Evolutionary conservation across 2,113 vertebrate genomes (phyloP).

Genomic region (Eurypyga helias): DNA sequence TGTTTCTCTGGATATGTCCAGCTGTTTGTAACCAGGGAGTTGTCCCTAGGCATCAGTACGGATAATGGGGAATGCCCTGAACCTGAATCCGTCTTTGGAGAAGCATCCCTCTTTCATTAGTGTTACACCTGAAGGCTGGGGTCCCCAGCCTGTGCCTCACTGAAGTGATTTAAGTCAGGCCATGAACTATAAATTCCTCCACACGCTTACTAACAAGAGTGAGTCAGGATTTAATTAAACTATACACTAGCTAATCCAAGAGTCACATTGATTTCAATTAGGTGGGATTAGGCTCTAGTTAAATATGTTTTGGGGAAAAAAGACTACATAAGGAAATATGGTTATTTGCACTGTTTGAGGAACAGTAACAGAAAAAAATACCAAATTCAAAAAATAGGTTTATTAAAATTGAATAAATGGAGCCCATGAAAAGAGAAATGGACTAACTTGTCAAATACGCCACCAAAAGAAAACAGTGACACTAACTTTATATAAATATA

Average conservation of each 20-base stretch:
- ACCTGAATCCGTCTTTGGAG: neutral
- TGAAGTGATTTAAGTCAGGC: neutral
- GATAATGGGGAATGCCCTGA: neutral
- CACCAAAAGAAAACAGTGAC: neutral
- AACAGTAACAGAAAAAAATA: neutral
- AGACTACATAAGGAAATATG: neutral
- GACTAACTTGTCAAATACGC: neutral
- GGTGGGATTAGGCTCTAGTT: neutral
- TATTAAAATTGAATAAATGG: neutral
- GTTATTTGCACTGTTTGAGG: neutral
- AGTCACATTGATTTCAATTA: neutral
- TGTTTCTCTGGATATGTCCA: neutral
- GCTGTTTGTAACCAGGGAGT: neutral
- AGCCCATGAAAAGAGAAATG: neutral
- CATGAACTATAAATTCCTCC: neutral
- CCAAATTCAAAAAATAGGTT: neutral
- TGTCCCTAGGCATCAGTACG: neutral
- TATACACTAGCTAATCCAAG: neutral
- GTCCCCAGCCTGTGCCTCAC: fast-evolving
- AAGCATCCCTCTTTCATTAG: neutral
- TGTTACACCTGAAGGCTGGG: neutral
- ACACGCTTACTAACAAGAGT: neutral
- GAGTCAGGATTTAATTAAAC: neutral
- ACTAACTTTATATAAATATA: neutral
- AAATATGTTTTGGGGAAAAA: neutral